Evolutionary conservation across 2,888 invertebrate species (phyloP).

Genomic region (Macropis europaea): DNA sequence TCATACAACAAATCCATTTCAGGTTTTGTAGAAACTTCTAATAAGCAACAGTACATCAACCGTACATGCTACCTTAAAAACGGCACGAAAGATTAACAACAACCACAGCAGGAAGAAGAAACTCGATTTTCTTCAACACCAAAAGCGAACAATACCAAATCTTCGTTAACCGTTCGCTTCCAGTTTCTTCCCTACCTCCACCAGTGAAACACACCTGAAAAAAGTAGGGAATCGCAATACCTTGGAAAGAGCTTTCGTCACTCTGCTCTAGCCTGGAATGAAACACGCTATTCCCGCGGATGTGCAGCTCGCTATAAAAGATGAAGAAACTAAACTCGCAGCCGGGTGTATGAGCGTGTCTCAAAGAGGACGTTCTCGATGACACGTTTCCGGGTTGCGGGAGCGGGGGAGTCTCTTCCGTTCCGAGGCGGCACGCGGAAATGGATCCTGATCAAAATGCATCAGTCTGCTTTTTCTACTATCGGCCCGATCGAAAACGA

Average conservation of each 20-base stretch:
- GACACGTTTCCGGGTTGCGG: conserved; percentile 43
- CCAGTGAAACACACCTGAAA: no score
- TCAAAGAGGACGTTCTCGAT: conserved; percentile 44
- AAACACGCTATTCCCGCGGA: conserved; percentile 1
- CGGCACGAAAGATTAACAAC: no score
- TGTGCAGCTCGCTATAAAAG: conserved; percentile 40
- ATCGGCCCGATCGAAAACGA: conserved; percentile 39
- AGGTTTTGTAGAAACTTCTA: no score
- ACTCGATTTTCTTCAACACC: no score
- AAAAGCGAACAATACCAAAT: background rate
- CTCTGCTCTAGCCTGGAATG: background rate
- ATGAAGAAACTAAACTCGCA: conserved; percentile 38
- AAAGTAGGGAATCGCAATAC: background rate
- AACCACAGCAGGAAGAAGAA: no score
- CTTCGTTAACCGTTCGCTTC: conserved; percentile 5
- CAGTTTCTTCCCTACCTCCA: no score
- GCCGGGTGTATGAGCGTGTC: conserved; percentile 10
- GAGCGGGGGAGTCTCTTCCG: conserved; percentile 42
- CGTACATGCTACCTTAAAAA: no score
- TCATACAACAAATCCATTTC: no score
- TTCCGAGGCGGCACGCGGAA: conserved; percentile 45
- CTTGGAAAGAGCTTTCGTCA: background rate
- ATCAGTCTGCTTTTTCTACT: conserved; percentile 57
- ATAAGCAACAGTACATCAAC: no score
- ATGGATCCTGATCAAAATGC: conserved; percentile 63